phyloP scores from a whole-genome alignment of 2,888 invertebrate genomes.

The Melolontha melolontha region DNA sequence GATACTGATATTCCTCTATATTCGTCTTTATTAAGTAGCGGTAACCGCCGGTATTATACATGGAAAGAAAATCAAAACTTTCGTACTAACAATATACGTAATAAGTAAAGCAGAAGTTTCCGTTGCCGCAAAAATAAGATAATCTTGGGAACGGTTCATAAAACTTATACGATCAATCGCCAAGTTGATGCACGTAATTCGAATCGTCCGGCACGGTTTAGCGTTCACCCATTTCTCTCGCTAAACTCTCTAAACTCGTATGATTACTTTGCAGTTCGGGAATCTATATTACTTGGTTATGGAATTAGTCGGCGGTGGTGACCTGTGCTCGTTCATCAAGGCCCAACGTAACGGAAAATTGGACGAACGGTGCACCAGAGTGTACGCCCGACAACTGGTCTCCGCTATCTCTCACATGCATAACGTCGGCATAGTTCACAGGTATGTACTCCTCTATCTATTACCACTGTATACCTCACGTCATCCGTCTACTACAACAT shows the following conservation, averaged over 20 bases:
- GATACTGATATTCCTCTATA: no score
- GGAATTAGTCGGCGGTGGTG: slow-evolving; percentile 79
- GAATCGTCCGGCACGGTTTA: slow-evolving; percentile 8
- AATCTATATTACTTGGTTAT: slow-evolving; percentile 80
- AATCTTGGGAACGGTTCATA: slow-evolving; percentile 26
- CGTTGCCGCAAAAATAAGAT: slow-evolving; percentile 10
- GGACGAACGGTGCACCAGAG: slow-evolving; percentile 69
- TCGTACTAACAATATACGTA: background rate
- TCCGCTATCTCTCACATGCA: slow-evolving; percentile 79
- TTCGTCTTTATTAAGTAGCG: no score
- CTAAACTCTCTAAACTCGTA: slow-evolving; percentile 28
- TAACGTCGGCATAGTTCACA: slow-evolving; percentile 75
- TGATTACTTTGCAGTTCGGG: slow-evolving; percentile 68
- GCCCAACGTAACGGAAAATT: slow-evolving; percentile 69
- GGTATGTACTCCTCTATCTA: slow-evolving; percentile 64
- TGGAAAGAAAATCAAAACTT: slow-evolving; percentile 2
- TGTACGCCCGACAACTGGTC: slow-evolving; percentile 74
- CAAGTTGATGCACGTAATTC: slow-evolving; percentile 27
- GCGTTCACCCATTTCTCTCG: slow-evolving; percentile 6
- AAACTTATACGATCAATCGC: slow-evolving; percentile 24
- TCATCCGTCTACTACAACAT: slow-evolving; percentile 18
- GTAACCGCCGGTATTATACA: no score
- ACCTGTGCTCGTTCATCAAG: slow-evolving; percentile 75
- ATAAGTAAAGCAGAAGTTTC: background rate
- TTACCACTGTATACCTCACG: slow-evolving; percentile 9